Evolutionary conservation across 2,113 vertebrate species (phyloP).

Genomic region (Pithys albifrons): DNA sequence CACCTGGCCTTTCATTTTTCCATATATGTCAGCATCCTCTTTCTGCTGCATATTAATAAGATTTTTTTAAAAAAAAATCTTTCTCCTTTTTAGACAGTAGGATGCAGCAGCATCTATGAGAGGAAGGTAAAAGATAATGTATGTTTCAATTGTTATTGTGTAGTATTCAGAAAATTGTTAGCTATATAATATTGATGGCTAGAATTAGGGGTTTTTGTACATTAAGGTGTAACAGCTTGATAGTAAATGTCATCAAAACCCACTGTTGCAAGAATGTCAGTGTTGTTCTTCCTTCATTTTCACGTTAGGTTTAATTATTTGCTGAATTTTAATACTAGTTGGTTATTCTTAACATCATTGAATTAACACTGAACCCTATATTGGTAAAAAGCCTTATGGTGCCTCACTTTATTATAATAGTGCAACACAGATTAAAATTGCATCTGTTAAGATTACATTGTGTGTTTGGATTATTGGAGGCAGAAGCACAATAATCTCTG

Average conservation of each 20-base stretch:
- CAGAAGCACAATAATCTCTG: slow-evolving; percentile 70
- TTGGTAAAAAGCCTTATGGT: slow-evolving; percentile 70
- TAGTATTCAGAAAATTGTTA: neutral
- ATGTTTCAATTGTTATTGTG: neutral
- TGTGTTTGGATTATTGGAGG: slow-evolving; percentile 69
- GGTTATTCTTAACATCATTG: slow-evolving; percentile 64
- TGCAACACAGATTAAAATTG: slow-evolving; percentile 71
- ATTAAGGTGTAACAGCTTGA: slow-evolving; percentile 65
- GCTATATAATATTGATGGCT: neutral
- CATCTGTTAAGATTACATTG: slow-evolving; percentile 74
- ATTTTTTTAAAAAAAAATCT: neutral
- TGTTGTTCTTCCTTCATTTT: slow-evolving; percentile 64
- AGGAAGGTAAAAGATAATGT: neutral
- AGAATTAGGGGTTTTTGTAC: slow-evolving; percentile 27
- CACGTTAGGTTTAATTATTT: slow-evolving; percentile 72
- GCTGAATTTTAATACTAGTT: slow-evolving; percentile 56
- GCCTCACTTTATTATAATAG: slow-evolving; percentile 64
- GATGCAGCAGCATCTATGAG: neutral
- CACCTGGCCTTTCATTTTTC: slow-evolving; percentile 36
- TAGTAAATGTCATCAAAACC: slow-evolving; percentile 61
- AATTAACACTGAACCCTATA: slow-evolving; percentile 61
- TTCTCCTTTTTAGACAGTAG: slow-evolving; percentile 10
- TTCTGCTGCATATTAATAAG: slow-evolving; percentile 10
- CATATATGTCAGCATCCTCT: neutral
- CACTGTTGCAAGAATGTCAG: slow-evolving; percentile 29